Evolutionary conservation across 2,888 invertebrate species (phyloP), one percentile per base, ranked within the genome.

Genomic region (Atethmia centrago): DNA sequence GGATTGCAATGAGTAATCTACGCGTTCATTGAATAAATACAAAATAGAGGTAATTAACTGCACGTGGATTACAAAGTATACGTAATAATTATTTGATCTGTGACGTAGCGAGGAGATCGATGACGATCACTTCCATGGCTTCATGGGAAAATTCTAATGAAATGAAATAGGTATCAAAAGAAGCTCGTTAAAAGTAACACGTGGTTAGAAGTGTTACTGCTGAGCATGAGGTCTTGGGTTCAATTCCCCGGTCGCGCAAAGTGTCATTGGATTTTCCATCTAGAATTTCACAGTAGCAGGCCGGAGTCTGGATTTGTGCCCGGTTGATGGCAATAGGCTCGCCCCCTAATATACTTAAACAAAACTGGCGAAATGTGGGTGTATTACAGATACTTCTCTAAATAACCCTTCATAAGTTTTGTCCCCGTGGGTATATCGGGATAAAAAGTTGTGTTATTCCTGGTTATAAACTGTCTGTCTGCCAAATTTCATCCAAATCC

Each of bases 51-150:
- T 53, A n/a, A 42, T 51, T 68, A 56, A 47, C 19, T 77, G 28
- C 77, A 45, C 59, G 59, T 66, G 63, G 70, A 71, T 67, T 67
- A 63, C 53, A 21, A n/a, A n/a, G n/a, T n/a, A n/a, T n/a, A 63
- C 0, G 12, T 8, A 25, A 36, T 40, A n/a, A 59, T 45, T 72
- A 72, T 16, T 31, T 36, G 21, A 45, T 12, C 31, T 16, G 25
- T 59, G 72, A 45, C 19, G 28, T 45, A n/a, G 4, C 3, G 4
- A 42, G 14, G 19, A 25, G n/a, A 58, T 56, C 45, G 36, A 45
- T 56, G 40, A 42, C 12, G 49, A 28, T 62, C 9, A 36, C 36
- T 58, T 47, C 21, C 25, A 28, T 36, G 45, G 56, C 28, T n/a
- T 31, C 31, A n/a, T 31, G 12, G 31, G 12, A 36, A 16, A n/a